These are phyloP conservation scores for Tribolium freemani DNA, from an alignment of 2,888 invertebrate genomes.

Conservation along the genomic window DNA sequence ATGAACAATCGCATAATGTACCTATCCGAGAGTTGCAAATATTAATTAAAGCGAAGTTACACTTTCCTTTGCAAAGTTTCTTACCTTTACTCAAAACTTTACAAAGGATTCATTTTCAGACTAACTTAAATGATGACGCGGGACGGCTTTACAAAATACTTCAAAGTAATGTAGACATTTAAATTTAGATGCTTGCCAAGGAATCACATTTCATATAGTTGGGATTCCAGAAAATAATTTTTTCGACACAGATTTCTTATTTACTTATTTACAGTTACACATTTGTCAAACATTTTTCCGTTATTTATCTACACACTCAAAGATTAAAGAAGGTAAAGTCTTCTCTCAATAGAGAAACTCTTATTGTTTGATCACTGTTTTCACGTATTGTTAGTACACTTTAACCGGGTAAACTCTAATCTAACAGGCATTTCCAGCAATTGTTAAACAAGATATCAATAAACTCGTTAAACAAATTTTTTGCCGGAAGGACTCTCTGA, in stretches of 20 bases:
- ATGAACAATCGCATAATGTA: not conserved
- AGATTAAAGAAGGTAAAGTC: not conserved
- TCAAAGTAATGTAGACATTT: not conserved
- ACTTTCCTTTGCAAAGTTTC: not conserved
- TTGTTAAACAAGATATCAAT: too few relatives aligned
- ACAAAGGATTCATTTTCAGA: slow-evolving; percentile 16
- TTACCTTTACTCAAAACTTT: not conserved
- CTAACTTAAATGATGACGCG: slow-evolving; percentile 9
- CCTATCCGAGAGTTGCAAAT: slow-evolving; percentile 3
- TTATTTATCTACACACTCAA: not conserved
- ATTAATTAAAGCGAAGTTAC: slow-evolving; percentile 17
- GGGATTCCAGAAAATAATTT: not conserved
- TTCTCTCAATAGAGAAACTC: not conserved
- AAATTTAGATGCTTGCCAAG: not conserved
- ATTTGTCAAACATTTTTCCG: not conserved
- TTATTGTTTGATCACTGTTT: not conserved
- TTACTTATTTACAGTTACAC: not conserved
- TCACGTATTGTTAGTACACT: not conserved
- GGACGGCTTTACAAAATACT: slow-evolving; percentile 1
- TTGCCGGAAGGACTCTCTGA: slow-evolving; percentile 3
- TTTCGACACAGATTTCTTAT: not conserved
- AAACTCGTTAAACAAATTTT: not conserved
- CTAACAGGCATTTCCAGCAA: not conserved
- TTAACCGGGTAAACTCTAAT: not conserved
- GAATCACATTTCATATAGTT: not conserved